Evolutionary conservation across 2,888 invertebrate species (phyloP), one percentile per base, ranked within the genome.

Genomic region (Carabus problematicus): DNA sequence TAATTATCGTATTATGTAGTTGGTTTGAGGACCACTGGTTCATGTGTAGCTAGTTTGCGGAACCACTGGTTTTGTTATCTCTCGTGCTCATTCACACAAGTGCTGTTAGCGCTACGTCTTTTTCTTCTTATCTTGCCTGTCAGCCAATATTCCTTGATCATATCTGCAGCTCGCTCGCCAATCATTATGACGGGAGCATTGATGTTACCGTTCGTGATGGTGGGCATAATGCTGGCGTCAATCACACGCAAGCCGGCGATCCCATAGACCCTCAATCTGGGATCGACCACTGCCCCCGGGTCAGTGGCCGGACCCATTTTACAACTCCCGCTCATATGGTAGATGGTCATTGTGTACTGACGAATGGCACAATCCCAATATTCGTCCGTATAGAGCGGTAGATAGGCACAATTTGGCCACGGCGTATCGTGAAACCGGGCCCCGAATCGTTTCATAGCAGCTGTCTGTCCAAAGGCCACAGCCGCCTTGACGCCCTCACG

Each of bases 101-200:
- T 6, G 6, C 29, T n/a, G 39, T 18, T 81, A 79, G 74, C 82
- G 79, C 61, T 72, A 76, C 72, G 78, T 70, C 70, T 75, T 75
- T 42, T 70, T 54, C 64, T 76, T 73, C 41, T 56, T 42, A 56
- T 52, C 14, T 67, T 67, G 41, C 70, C 70, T 3, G 66, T 78
- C 12, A 85, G 75, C 93, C 93, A 93, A 42, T 88, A 83, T 60
- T 87, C 85, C 78, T 93, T 93, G 42, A 95, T 88, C 82, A 94
- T 79, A 80, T 95, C 94, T 1, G 94, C 88, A 0, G 90, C 94
- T 77, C 94, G 94, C 78, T 95, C 95, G 0, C 86, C 94, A 18
- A 95, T 92, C 94, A 94, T 95, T 40, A 94, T 90, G 0, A 90
- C 89, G 0, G 94, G 94, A 0, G 94, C 95, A 76, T 94, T 94